Evolutionary conservation across 2,888 invertebrate genomes (phyloP).

Genomic region (Hypomecis atomaria): DNA sequence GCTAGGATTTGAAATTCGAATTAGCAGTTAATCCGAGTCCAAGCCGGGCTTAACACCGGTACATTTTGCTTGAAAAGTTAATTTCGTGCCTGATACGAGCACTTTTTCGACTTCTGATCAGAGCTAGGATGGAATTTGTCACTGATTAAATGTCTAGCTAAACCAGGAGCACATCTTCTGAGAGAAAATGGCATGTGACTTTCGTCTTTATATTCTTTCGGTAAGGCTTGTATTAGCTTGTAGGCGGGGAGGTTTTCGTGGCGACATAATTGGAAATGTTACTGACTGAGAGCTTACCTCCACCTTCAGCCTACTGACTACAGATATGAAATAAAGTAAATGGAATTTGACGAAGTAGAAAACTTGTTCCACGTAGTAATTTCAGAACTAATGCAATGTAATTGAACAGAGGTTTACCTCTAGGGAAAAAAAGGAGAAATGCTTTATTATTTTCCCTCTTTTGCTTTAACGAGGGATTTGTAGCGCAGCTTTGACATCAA

Average conservation of each 20-base stretch:
- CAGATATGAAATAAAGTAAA: conserved; percentile 46
- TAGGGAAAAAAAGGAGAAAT: conserved; percentile 33
- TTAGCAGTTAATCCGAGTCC: conserved; percentile 30
- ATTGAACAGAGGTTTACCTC: conserved; percentile 50
- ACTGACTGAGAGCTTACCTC: conserved; percentile 37
- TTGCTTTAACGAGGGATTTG: conserved; percentile 51
- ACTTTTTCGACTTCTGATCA: conserved; percentile 51
- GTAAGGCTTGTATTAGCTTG: conserved; percentile 29
- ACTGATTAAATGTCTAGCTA: conserved; percentile 39
- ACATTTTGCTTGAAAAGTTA: conserved; percentile 48
- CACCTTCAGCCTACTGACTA: conserved; percentile 32
- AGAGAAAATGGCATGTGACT: conserved; percentile 12
- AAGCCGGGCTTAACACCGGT: conserved; percentile 26
- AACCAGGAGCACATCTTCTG: conserved; percentile 25
- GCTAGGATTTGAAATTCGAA: conserved; percentile 33
- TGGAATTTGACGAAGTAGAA: conserved; percentile 45
- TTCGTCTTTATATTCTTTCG: conserved; percentile 21
- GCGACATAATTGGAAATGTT: conserved; percentile 48
- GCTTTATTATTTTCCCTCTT: conserved; percentile 31
- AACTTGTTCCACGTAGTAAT: conserved; percentile 50
- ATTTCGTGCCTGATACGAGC: conserved; percentile 50
- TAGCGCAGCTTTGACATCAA: conserved; percentile 51
- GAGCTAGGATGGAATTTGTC: conserved; percentile 38
- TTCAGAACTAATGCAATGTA: conserved; percentile 54
- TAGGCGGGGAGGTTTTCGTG: conserved; percentile 21